A percentile compares a stretch with the other conserved stretches of the same genome.
Evolutionary conservation across 2,797 vertebrate genomes (phyloP).

Genomic region (Taeniopygia guttata): DNA sequence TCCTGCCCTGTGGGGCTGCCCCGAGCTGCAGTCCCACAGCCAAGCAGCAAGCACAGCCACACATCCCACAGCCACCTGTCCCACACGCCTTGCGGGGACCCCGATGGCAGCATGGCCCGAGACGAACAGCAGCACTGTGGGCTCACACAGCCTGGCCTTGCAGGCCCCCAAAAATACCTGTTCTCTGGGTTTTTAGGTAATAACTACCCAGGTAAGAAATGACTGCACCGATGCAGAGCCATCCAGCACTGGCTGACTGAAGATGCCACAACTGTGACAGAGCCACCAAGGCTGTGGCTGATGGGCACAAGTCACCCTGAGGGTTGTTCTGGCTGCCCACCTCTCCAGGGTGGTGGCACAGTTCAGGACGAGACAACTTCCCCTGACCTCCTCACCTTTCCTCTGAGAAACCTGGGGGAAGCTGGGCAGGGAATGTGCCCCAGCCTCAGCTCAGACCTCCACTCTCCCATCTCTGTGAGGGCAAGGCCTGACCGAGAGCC

Average conservation of each 20-base stretch:
- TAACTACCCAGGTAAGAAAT: not conserved
- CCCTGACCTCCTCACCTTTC: not conserved
- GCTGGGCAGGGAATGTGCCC: not conserved
- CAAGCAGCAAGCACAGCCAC: not conserved
- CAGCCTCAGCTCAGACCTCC: not conserved
- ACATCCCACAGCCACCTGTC: not conserved
- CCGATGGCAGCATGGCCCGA: fast-evolving
- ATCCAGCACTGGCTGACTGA: not conserved
- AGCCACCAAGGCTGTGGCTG: not conserved
- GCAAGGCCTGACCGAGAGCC: not conserved
- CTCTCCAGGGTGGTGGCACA: not conserved
- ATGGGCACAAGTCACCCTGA: not conserved
- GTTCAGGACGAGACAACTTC: not conserved
- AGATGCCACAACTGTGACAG: not conserved
- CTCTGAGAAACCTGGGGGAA: not conserved
- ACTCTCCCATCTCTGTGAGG: not conserved
- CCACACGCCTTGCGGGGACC: not conserved
- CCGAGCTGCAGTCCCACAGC: not conserved
- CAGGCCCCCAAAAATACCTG: fast-evolving
- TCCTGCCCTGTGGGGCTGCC: not conserved
- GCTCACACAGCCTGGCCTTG: not conserved
- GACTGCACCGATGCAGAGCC: fast-evolving
- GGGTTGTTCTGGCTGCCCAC: not conserved
- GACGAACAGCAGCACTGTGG: not conserved
- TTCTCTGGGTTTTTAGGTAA: not conserved